Base-by-base conservation (phyloP, 1,140 invertebrate species). In the Amphibalanus amphitrite region DNA sequence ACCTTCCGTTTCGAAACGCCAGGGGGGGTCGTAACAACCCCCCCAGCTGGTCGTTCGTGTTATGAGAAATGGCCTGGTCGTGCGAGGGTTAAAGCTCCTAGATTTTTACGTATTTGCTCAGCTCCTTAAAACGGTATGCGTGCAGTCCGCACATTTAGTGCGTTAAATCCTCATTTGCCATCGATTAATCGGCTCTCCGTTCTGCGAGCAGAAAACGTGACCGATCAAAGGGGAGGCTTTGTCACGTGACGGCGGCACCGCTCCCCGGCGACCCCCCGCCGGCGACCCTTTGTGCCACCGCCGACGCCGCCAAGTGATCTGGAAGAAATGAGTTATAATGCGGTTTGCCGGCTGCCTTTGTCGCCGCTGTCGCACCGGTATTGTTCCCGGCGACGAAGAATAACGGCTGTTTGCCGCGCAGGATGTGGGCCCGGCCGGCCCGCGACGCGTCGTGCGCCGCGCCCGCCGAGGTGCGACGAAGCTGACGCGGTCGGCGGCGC, bases 321-420 rank as follows among this genome's bases (percentile, higher is more conserved):
- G 47, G 47, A 59, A 59, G 47, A 59, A 59, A 59, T 59, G 47
- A 59, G 47, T 59, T 59, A 59, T 59, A 59, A 59, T 59, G 47
- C 47, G 47, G 47, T 59, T 59, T 59, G 47, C 23, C 23, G 47
- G 13, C 47, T 20, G 47, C 17, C 47, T 59, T 59, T 59, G 47
- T 59, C 47, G 47, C 47, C 47, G 20, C 47, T 59, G 47, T 59
- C 47, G 23, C 13, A 20, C 47, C 47, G 6, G 47, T 59, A 59
- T 59, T 59, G 47, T 59, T 20, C 47, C 47, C 47, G 1, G 13
- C 47, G 47, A 59, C 47, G 47, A 20, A 59, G 47, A 59, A 59
- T 59, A 59, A 59, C 47, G 47, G 47, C 47, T 59, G 47, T 59
- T 59, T 59, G 47, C 47, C 13, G 47, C 47, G 47, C 47, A 59